Evolutionary conservation across 2,888 invertebrate species (phyloP).

Genomic region (Lissocephala sabroskyi): DNA sequence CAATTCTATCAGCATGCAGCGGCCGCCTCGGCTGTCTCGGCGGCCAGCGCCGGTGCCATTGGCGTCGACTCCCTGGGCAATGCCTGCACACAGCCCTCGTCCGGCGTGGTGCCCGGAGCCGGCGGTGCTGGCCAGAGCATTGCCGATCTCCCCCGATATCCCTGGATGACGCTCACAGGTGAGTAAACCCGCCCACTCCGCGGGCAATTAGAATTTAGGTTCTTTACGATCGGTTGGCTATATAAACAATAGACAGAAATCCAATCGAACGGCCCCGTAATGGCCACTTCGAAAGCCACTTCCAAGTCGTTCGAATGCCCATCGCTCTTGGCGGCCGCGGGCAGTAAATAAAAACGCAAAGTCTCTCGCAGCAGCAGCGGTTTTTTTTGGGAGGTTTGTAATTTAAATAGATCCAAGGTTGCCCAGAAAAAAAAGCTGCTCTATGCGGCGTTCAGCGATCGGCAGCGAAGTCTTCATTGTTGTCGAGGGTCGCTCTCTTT

Average conservation of each 20-base stretch:
- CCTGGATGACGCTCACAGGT: constrained; percentile 98
- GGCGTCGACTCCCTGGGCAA: constrained; percentile 85
- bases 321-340: constrained; percentile 41
- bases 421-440: too few species aligned
- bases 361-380: too few species aligned
- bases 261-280: constrained; percentile 40
- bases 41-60: constrained; percentile 83
- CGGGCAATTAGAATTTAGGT: constrained; percentile 35
- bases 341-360: constrained; percentile 24
- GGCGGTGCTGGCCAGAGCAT: constrained; percentile 84
- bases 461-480: too few species aligned
- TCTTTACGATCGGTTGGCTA: constrained; percentile 43
- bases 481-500: constrained; percentile 8
- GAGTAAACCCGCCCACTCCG: constrained; percentile 45
- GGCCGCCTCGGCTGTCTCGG: constrained; percentile 78
- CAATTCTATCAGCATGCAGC: constrained; percentile 92
- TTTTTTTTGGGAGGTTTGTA: constrained; percentile 43
- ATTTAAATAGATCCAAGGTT: constrained; percentile 67
- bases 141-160: constrained; percentile 93
- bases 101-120: constrained; percentile 74
- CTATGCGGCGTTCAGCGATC: too few species aligned
- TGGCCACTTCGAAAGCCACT: constrained; percentile 53
- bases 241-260: constrained; percentile 64
- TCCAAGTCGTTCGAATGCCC: constrained; percentile 57
- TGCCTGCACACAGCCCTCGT: constrained; percentile 83